Base-by-base conservation (phyloP, 2,888 invertebrate genomes). In the Sarcophaga caerulescens region DNA sequence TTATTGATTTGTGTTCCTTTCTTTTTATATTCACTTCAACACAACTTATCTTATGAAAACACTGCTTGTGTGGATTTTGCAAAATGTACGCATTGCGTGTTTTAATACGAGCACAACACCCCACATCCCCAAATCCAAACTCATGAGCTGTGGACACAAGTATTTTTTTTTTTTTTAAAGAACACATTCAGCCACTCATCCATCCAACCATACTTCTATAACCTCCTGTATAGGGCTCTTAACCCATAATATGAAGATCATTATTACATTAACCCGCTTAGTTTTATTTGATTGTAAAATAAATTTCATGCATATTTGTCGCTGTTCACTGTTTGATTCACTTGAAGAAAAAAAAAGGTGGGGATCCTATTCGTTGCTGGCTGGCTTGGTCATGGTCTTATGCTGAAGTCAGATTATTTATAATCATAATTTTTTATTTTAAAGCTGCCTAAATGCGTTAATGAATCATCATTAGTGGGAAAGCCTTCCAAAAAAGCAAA, bases 241-340 rank as follows among this genome's bases (percentile, higher is more conserved):
- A 52, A 17, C 17, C 52, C 5, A 17, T 52, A 47, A 47, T 47
- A 52, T 14, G 52, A 65, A 74, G 81, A 86, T 84, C 77, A 52
- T 84, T 84, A 81, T 84, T 86, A 81, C 84, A 84, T 86, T 81
- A 86, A 65, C 65, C 81, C 65, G 47, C 3, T 47, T 47, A 0
- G 66, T 76, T 57, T 77, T 74, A 77, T 78, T 78, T 75, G 71
- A 86, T 86, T 84, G 14, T 84, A 81, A 81, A 84, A 82, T 62
- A 84, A 84, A 86, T 86, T 86, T 86, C 86, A 86, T 78, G 86
- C 84, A 84, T 84, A 86, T 86, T 84, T 86, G 84, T 86, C 81
- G 81, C 70, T 86, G 78, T 78, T 57, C 62, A 75, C 47, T 47
- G 14, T 25, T 78, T 81, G 17, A 74, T 63, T 77, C n/a, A 45